Conservation (phyloP, 1,140 invertebrate genomes). For the Anoplophora glabripennis region DNA sequence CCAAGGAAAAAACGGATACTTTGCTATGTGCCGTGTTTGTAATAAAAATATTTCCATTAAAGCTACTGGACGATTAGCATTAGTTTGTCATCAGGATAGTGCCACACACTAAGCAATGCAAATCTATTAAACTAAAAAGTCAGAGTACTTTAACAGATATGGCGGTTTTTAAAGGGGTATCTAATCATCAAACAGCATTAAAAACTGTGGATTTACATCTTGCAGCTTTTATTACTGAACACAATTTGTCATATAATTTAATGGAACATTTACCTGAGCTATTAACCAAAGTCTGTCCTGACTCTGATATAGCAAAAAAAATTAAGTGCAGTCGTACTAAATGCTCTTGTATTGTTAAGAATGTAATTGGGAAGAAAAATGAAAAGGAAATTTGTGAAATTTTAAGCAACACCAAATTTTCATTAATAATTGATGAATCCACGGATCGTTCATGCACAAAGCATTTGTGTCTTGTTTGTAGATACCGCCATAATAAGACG, state of each 20-base stretch:
- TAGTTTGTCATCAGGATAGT: conserved; percentile 13
- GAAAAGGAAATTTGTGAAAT: conserved; percentile 22
- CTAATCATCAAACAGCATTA: not conserved
- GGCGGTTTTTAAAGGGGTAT: not conserved
- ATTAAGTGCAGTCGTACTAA: conserved; percentile 21
- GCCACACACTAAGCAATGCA: conserved; percentile 5
- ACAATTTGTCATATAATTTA: conserved; percentile 25
- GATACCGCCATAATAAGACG: conserved; percentile 8
- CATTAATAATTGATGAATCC: conserved; percentile 47
- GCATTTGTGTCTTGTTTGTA: conserved; percentile 38
- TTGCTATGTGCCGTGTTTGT: conserved; percentile 12
- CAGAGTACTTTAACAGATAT: conserved; percentile 5
- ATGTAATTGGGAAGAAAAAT: conserved; percentile 20
- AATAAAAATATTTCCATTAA: conserved; percentile 12
- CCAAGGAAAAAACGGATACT: conserved; percentile 9
- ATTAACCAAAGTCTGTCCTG: conserved; percentile 17
- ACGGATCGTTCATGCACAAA: conserved; percentile 42
- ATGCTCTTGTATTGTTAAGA: conserved; percentile 15
- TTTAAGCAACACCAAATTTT: conserved; percentile 42
- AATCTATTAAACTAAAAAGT: conserved; percentile 3
- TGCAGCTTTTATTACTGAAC: conserved; percentile 25
- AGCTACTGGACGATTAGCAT: conserved; percentile 11
- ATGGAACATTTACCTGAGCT: conserved; percentile 23
- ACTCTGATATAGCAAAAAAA: conserved; percentile 20
- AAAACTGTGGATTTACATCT: not conserved